phyloP scores from a whole-genome alignment of 2,797 vertebrate species.

The Champsocephalus esox region DNA sequence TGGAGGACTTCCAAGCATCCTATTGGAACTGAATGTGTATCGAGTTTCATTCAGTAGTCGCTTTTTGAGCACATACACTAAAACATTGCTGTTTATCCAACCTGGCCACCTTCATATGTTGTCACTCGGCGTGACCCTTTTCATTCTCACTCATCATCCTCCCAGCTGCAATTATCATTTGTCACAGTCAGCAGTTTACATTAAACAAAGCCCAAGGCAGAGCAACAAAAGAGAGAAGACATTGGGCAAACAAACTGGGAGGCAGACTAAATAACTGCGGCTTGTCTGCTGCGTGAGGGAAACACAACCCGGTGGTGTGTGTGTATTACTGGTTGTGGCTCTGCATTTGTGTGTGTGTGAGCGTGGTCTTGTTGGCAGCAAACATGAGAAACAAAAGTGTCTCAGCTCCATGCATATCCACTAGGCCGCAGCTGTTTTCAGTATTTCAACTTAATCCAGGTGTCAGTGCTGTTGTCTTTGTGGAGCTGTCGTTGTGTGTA shows the following conservation, averaged over 20 bases:
- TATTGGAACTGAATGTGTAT: not conserved
- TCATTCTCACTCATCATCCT: constrained; percentile 67
- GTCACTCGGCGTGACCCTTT: constrained; percentile 52
- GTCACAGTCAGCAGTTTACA: constrained; percentile 71
- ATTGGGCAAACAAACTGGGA: constrained; percentile 80
- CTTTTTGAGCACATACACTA: constrained; percentile 31
- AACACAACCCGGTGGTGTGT: constrained; percentile 58
- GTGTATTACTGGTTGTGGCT: constrained; percentile 41
- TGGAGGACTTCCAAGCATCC: constrained; percentile 6
- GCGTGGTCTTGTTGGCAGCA: constrained; percentile 68
- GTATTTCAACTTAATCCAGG: constrained; percentile 73
- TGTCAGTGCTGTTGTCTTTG: constrained; percentile 63
- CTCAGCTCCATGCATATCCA: constrained; percentile 64
- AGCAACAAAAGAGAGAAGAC: constrained; percentile 76
- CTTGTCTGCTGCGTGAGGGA: constrained; percentile 74
- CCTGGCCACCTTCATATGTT: constrained; percentile 47
- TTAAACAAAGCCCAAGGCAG: constrained; percentile 75
- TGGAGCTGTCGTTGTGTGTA: constrained; percentile 53
- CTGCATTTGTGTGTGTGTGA: constrained; percentile 41
- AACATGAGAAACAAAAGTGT: constrained; percentile 82
- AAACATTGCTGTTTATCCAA: constrained; percentile 42
- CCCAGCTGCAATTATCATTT: constrained; percentile 75
- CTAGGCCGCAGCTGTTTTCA: constrained; percentile 73
- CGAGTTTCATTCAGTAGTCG: constrained; percentile 3
- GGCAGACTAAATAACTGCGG: constrained; percentile 83